phyloP scores from a whole-genome alignment of 1,140 invertebrate species.

The Sitodiplosis mosellana region DNA sequence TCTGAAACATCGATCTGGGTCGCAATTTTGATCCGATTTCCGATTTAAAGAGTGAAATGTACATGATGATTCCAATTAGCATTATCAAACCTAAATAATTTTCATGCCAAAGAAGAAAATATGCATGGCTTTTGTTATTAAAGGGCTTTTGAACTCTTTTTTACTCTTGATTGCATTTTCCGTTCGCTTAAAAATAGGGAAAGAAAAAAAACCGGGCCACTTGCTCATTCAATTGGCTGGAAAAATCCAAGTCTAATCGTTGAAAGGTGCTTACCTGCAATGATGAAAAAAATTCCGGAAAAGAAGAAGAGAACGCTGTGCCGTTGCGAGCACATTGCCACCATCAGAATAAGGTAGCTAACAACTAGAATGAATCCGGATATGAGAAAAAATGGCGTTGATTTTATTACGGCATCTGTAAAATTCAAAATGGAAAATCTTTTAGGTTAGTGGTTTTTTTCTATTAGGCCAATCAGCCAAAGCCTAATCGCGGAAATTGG shows the following conservation, averaged over 20 bases:
- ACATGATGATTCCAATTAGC: constrained; percentile 76
- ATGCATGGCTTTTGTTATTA: too few relatives aligned
- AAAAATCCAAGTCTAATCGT: constrained; percentile 6
- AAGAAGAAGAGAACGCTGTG: constrained; percentile 40
- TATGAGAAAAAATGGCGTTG: constrained; percentile 40
- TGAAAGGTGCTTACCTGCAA: constrained; percentile 31
- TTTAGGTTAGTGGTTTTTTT: constrained; percentile 7
- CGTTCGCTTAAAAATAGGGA: background rate
- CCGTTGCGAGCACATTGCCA: constrained; percentile 34
- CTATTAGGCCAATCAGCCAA: background rate
- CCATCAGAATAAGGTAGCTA: constrained; percentile 40
- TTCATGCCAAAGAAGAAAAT: too few relatives aligned
- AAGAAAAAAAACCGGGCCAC: too few relatives aligned
- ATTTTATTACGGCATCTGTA: constrained; percentile 48
- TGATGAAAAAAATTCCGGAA: constrained; percentile 44
- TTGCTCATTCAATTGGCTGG: background rate
- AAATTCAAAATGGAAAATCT: constrained; percentile 5
- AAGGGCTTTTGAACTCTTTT: too few relatives aligned
- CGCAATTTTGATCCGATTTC: constrained; percentile 72
- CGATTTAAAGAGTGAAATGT: constrained; percentile 80
- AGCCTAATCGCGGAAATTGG: background rate
- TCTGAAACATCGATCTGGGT: constrained; percentile 53
- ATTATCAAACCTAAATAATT: constrained; percentile 56
- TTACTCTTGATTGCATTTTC: background rate
- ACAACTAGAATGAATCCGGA: constrained; percentile 37